Percentiles rank a stretch among this genome's conserved stretches.
These are phyloP conservation scores for Palaemon carinicauda DNA, from an alignment of 1,140 invertebrate genomes.

Conservation along the genomic window DNA sequence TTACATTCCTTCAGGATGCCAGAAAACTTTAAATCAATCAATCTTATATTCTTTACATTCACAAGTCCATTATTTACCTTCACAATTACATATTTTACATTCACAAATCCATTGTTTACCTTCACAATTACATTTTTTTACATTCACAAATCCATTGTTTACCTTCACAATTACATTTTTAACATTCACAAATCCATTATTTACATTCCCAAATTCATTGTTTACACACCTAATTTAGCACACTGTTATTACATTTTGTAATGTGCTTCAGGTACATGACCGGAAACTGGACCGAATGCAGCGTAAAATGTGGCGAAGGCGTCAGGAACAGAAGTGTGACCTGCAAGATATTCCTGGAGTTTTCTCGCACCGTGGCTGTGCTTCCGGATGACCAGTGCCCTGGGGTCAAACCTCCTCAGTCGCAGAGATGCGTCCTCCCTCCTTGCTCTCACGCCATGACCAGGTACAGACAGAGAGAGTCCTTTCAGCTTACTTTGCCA, in stretches of 20 bases:
- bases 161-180: too few species aligned
- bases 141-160: too few species aligned
- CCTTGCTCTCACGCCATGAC: slow-evolving; percentile 71
- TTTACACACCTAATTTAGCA: background rate
- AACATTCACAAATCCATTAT: too few species aligned
- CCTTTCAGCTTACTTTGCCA: background rate
- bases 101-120: too few species aligned
- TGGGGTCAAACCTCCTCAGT: slow-evolving; percentile 80
- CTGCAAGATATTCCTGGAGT: slow-evolving; percentile 94
- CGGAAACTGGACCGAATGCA: slow-evolving; percentile 87
- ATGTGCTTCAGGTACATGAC: slow-evolving; percentile 72
- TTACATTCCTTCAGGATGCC: too few species aligned
- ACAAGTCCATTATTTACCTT: too few species aligned
- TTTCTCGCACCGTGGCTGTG: slow-evolving; percentile 83
- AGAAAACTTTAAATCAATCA: too few species aligned
- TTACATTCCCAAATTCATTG: background rate
- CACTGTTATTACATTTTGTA: too few species aligned
- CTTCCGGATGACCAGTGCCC: slow-evolving; percentile 88
- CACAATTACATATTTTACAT: too few species aligned
- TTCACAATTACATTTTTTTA: too few species aligned
- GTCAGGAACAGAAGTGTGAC: slow-evolving; percentile 80
- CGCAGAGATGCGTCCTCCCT: slow-evolving; percentile 79
- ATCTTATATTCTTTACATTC: too few species aligned
- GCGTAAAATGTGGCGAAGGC: slow-evolving; percentile 88
- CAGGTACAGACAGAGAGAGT: background rate